Percentiles rank a stretch among this genome's conserved stretches.
Conservation (phyloP, 1,140 invertebrate genomes). For the Popillia japonica region DNA sequence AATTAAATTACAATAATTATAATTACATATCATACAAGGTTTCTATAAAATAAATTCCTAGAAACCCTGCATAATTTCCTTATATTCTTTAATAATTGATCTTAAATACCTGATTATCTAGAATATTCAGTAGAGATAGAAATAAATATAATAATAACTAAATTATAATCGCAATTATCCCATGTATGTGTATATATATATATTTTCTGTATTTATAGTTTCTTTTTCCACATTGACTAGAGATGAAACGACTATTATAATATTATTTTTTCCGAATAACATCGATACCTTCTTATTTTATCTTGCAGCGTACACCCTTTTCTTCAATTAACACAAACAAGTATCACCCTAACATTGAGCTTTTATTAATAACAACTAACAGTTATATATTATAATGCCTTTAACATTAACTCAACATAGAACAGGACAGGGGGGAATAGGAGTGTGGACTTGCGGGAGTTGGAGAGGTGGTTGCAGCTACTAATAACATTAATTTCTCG, state of each 20-base stretch:
- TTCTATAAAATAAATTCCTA: no score
- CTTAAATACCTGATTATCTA: background rate
- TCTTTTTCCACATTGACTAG: background rate
- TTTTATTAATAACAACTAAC: conserved; percentile 25
- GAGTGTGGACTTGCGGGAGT: background rate
- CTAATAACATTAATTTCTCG: no score
- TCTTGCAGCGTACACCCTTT: background rate
- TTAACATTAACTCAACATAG: conserved; percentile 23
- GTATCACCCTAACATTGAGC: conserved; percentile 30
- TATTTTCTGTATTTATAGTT: no score
- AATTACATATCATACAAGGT: no score
- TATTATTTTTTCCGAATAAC: no score
- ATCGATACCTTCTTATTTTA: no score
- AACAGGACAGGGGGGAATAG: no score
- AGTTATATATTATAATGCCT: conserved; percentile 21
- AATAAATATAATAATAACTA: background rate
- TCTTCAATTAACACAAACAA: background rate
- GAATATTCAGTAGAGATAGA: background rate
- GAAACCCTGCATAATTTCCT: no score
- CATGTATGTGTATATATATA: no score
- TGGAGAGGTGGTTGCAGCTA: conserved; percentile 16
- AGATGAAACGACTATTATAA: no score
- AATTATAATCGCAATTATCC: no score
- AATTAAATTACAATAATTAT: no score
- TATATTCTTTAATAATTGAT: background rate